phyloP scores from a whole-genome alignment of 2,888 invertebrate genomes.

The Keiferia lycopersicella region DNA sequence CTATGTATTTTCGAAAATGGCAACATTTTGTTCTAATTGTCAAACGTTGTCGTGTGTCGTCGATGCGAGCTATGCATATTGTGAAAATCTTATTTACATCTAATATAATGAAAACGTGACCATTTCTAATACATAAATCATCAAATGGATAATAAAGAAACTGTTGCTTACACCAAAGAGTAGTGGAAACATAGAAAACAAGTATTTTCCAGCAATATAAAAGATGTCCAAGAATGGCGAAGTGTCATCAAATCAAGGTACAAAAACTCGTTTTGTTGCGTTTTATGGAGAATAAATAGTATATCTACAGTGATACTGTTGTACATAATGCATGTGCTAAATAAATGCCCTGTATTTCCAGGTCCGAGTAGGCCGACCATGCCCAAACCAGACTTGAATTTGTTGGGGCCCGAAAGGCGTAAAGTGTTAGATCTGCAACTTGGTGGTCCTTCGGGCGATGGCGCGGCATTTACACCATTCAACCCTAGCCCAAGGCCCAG shows the following conservation, averaged over 20 bases:
- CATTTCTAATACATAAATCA: slow-evolving; percentile 44
- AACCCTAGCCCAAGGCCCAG: slow-evolving; percentile 60
- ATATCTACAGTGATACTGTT: neutral
- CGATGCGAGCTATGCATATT: slow-evolving; percentile 48
- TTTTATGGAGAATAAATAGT: neutral
- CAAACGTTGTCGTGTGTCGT: slow-evolving; percentile 44
- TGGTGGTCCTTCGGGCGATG: slow-evolving; percentile 70
- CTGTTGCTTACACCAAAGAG: slow-evolving; percentile 56
- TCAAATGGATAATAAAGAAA: slow-evolving; percentile 68
- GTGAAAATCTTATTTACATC: slow-evolving; percentile 43
- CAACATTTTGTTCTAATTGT: slow-evolving; percentile 24
- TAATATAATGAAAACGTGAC: slow-evolving; percentile 57
- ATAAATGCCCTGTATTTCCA: slow-evolving; percentile 40
- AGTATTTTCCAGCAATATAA: slow-evolving; percentile 47
- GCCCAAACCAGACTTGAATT: slow-evolving; percentile 73
- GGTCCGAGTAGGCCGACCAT: slow-evolving; percentile 72
- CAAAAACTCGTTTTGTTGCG: slow-evolving; percentile 29
- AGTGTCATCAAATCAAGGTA: slow-evolving; percentile 85
- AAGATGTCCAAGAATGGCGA: slow-evolving; percentile 88
- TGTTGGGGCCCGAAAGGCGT: slow-evolving; percentile 77
- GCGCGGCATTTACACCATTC: slow-evolving; percentile 79
- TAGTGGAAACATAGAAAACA: slow-evolving; percentile 48
- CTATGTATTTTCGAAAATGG: neutral
- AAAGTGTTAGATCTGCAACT: slow-evolving; percentile 82
- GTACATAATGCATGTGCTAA: neutral